phyloP scores from a whole-genome alignment of 2,888 invertebrate genomes.

The Trissolcus japonicus region DNA sequence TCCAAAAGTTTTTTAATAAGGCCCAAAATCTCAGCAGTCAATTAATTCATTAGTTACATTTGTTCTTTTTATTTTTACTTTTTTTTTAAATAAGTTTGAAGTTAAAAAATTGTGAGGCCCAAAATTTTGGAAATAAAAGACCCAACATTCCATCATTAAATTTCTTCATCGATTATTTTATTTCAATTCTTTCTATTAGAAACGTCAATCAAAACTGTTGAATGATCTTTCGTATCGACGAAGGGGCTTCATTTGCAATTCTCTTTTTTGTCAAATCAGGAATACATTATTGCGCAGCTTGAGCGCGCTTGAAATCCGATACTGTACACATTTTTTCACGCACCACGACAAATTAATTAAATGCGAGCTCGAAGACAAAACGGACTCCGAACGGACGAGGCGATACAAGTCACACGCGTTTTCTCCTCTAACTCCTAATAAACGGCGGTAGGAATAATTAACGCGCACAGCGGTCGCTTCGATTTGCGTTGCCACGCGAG shows the following conservation, averaged over 20 bases:
- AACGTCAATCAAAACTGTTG: slow-evolving; percentile 12
- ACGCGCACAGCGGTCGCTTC: slow-evolving; percentile 39
- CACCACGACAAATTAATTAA: slow-evolving; percentile 53
- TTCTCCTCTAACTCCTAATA: slow-evolving; percentile 3
- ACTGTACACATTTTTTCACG: slow-evolving; percentile 46
- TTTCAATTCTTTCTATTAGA: background rate
- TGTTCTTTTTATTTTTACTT: too few relatives aligned
- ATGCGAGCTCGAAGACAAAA: slow-evolving; percentile 18
- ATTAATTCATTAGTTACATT: too few relatives aligned
- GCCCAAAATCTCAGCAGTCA: too few relatives aligned
- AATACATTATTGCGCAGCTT: slow-evolving; percentile 54
- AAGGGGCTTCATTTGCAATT: slow-evolving; percentile 52
- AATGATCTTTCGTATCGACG: too few relatives aligned
- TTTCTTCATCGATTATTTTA: too few relatives aligned
- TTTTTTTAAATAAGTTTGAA: too few relatives aligned
- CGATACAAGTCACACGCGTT: background rate
- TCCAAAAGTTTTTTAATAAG: too few relatives aligned
- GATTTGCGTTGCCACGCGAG: slow-evolving; percentile 15
- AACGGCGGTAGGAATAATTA: slow-evolving; percentile 40
- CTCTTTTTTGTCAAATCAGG: slow-evolving; percentile 45
- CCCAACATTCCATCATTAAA: too few relatives aligned
- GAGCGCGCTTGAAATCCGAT: slow-evolving; percentile 48
- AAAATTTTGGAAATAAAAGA: too few relatives aligned
- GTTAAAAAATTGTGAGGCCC: too few relatives aligned
- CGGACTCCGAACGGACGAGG: slow-evolving; percentile 18